These are phyloP conservation scores for Sebastiscus albofasciatus DNA, from an alignment of 2,797 vertebrate species.

Conservation along the genomic window DNA sequence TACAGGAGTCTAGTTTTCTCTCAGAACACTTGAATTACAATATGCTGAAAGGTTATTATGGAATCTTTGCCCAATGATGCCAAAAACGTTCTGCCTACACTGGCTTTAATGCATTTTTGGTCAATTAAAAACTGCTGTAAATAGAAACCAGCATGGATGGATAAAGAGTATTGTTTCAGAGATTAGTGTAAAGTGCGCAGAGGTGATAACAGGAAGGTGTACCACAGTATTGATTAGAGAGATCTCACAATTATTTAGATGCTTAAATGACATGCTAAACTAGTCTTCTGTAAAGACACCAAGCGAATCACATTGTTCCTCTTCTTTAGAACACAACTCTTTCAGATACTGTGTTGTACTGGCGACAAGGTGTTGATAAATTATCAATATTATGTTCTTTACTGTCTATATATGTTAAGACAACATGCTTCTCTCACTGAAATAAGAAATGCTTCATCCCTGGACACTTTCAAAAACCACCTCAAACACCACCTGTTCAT, in stretches of 20 bases:
- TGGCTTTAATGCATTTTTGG: neutral
- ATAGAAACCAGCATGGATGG: neutral
- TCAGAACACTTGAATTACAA: too few relatives aligned
- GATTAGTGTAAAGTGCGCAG: neutral
- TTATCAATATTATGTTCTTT: neutral
- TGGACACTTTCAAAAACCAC: too few relatives aligned
- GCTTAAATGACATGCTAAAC: neutral
- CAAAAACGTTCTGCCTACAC: accelerated
- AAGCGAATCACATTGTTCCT: neutral
- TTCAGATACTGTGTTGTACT: neutral
- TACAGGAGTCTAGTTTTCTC: accelerated
- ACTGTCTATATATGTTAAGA: neutral
- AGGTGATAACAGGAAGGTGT: neutral
- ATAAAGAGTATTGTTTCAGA: neutral
- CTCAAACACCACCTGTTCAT: too few relatives aligned
- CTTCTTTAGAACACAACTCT: neutral
- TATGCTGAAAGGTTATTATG: too few relatives aligned
- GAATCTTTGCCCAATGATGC: too few relatives aligned
- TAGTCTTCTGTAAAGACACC: neutral
- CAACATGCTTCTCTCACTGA: too few relatives aligned
- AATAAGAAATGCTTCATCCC: too few relatives aligned
- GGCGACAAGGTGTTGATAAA: neutral
- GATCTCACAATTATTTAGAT: neutral
- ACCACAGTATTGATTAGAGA: neutral
- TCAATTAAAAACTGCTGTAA: neutral